These are phyloP conservation scores for Henricia sp. DNA, from an alignment of 53 echinoderm and acorn worm genomes.

Conservation along the genomic window DNA sequence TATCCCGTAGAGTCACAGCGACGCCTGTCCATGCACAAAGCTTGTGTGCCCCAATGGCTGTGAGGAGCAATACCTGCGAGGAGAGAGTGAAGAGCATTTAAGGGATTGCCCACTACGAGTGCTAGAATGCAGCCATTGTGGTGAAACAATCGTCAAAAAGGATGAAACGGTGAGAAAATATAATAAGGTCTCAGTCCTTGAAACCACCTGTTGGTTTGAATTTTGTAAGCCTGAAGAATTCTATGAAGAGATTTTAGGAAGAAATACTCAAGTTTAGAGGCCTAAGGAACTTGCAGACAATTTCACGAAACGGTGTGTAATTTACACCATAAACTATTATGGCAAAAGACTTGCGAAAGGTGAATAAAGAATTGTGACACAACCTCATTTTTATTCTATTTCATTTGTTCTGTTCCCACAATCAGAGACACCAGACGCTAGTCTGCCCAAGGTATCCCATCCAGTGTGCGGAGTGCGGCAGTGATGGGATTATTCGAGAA, in stretches of 20 bases:
- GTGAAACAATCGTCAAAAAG: constrained; percentile 67
- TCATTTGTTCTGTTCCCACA: neutral
- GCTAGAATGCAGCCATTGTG: constrained; percentile 73
- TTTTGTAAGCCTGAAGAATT: too few species aligned
- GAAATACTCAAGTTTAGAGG: too few species aligned
- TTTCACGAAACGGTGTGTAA: too few species aligned
- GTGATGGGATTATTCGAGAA: constrained; percentile 71
- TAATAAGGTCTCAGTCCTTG: too few species aligned
- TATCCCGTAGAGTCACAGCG: constrained; percentile 37
- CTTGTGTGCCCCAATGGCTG: constrained; percentile 78
- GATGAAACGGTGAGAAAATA: constrained; percentile 79
- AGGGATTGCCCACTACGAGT: constrained; percentile 74
- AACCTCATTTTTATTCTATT: too few species aligned
- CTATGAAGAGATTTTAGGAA: too few species aligned
- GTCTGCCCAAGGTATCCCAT: constrained; percentile 78
- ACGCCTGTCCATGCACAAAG: constrained; percentile 39
- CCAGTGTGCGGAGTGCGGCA: constrained; percentile 76
- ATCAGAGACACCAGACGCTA: constrained; percentile 74
- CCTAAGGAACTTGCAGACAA: too few species aligned
- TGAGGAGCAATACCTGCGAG: constrained; percentile 67
- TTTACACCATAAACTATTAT: too few species aligned
- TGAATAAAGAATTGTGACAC: too few species aligned
- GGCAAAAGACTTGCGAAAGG: too few species aligned
- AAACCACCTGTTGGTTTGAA: too few species aligned
- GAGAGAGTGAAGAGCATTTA: constrained; percentile 66